Percentiles rank a stretch among this genome's conserved stretches.
Conservation (phyloP, 2,113 vertebrate species). For the Corythornis cristatus region DNA sequence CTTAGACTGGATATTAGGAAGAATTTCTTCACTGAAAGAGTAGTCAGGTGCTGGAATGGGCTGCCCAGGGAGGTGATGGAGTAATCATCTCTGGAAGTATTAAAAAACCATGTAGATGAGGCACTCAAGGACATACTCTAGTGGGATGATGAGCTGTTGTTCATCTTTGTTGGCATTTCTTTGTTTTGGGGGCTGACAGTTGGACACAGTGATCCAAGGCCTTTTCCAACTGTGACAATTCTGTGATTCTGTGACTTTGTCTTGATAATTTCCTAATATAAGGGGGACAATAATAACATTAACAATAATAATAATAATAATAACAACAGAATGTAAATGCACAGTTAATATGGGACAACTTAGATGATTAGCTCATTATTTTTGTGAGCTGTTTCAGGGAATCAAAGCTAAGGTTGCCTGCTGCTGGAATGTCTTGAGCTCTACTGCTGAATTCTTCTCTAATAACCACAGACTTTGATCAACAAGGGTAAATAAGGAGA, state of each 20-base stretch:
- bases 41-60: too few relatives aligned
- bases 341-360: not conserved
- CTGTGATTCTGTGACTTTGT: not conserved
- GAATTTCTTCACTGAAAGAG: too few relatives aligned
- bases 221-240: too few relatives aligned
- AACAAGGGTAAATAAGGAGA: not conserved
- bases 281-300: not conserved
- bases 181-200: too few relatives aligned
- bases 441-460: not conserved
- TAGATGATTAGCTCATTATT: not conserved
- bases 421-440: not conserved
- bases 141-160: too few relatives aligned
- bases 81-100: too few relatives aligned
- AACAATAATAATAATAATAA: not conserved
- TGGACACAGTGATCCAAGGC: too few relatives aligned
- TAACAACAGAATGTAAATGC: not conserved
- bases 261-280: not conserved
- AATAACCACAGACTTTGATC: not conserved
- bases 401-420: not conserved
- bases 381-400: not conserved
- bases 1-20: too few relatives aligned
- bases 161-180: too few relatives aligned
- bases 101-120: too few relatives aligned
- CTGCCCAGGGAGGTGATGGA: too few relatives aligned
- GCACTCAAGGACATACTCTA: too few relatives aligned